Conservation (phyloP, 1,140 invertebrate species). For the Bombus terrestris region DNA sequence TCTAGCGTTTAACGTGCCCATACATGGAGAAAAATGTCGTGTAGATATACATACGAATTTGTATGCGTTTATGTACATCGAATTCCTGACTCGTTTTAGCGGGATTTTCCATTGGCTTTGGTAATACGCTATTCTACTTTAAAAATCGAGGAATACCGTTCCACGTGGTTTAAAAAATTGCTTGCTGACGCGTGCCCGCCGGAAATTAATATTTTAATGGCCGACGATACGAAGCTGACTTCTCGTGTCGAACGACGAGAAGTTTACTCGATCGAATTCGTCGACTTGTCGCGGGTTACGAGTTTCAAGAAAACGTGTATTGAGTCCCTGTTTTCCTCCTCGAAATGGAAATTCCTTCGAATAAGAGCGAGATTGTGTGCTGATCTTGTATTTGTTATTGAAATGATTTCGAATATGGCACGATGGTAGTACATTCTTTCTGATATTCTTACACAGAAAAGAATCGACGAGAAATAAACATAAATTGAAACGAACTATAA, state of each 20-base stretch:
- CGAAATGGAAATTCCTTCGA: too few species aligned
- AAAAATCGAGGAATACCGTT: slow-evolving; percentile 2
- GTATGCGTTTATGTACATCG: too few species aligned
- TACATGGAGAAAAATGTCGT: neutral
- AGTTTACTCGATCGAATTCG: neutral
- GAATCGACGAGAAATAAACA: too few species aligned
- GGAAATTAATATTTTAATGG: slow-evolving; percentile 40
- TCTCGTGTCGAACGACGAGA: too few species aligned
- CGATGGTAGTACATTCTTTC: too few species aligned
- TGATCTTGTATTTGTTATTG: neutral
- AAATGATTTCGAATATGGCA: neutral
- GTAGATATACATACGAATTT: too few species aligned
- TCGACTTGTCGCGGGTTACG: neutral
- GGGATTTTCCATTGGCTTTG: slow-evolving; percentile 7
- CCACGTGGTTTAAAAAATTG: neutral
- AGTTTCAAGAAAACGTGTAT: neutral
- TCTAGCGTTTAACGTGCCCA: neutral
- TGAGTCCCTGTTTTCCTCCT: neutral
- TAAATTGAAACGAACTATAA: too few species aligned
- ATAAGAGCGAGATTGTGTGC: neutral
- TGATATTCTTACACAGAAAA: too few species aligned
- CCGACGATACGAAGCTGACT: neutral
- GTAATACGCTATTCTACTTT: neutral
- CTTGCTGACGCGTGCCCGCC: neutral
- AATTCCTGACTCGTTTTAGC: slow-evolving; percentile 3